Base-by-base conservation (phyloP, 1,140 invertebrate genomes). In the Drosophila chauvacae region DNA sequence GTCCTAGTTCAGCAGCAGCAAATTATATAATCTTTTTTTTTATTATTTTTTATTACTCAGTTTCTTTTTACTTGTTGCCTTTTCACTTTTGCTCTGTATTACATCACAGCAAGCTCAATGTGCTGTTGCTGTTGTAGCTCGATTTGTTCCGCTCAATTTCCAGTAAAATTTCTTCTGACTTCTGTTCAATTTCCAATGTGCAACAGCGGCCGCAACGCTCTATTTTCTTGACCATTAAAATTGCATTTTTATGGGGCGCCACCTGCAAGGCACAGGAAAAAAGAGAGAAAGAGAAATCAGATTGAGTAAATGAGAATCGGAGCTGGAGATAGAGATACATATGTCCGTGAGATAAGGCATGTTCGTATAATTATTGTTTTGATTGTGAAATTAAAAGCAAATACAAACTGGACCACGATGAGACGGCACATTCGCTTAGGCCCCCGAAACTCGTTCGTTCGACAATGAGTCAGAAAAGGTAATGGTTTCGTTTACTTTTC, bases 341-440 rank as follows among this genome's bases (percentile, higher is more conserved):
- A 59, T 78, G 57, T 69, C 41, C 64, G 65, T 37, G 48, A 33
- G 69, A 72, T 72, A 73, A 72, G 55, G 37, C 65, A 18, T 23
- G 23, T 16, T 59, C 37, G n/a, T 53, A 59, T 64, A 59, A 53
- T 59, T 62, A 53, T 42, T 78, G 51, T 80, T 86, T 83, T 80
- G 71, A 85, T 87, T 80, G 77, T 88, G 81, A 88, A 88, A 88
- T 88, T 90, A 90, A 90, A 88, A 85, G 61, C 66, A 88, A 78
- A 90, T 79, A 85, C 48, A 44, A 41, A 59, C 53, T 80, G 71
- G 68, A 80, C 80, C 80, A 50, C 48, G 7, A 80, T 80, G 80
- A 86, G 47, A 51, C 26, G 51, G 83, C 83, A 82, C n/a, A 65
- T 65, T 51, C 56, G 26, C 28, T 59, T 26, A 7, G 13, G 7